phyloP scores from a whole-genome alignment of 2,113 vertebrate species.

The Girardinichthys multiradiatus region DNA sequence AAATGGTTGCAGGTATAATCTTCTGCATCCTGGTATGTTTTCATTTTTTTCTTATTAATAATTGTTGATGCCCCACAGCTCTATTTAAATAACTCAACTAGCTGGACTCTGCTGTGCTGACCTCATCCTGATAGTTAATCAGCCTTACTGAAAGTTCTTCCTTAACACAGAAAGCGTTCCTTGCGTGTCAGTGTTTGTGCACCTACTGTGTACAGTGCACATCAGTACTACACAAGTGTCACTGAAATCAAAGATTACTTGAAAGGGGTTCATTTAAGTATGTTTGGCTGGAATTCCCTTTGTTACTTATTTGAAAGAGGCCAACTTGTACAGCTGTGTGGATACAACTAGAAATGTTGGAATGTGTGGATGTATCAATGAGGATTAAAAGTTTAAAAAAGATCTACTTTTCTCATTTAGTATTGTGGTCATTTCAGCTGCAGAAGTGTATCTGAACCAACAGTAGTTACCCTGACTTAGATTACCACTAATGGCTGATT shows the following conservation, averaged over 20 bases:
- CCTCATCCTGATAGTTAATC: slow-evolving; percentile 62
- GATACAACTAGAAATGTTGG: slow-evolving; percentile 84
- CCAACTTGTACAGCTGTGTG: slow-evolving; percentile 81
- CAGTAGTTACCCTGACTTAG: no score
- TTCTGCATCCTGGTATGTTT: slow-evolving; percentile 26
- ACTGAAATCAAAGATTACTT: slow-evolving; percentile 58
- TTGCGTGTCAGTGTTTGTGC: slow-evolving; percentile 15
- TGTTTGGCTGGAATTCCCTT: slow-evolving; percentile 78
- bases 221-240: slow-evolving; percentile 17
- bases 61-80: slow-evolving; percentile 1
- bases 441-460: neutral
- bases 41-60: neutral
- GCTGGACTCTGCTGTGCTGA: slow-evolving; percentile 78
- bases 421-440: neutral
- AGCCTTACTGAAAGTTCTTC: slow-evolving; percentile 79
- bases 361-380: slow-evolving; percentile 88
- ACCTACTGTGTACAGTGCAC: slow-evolving; percentile 23
- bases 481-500: no score
- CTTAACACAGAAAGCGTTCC: neutral
- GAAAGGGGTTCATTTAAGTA: slow-evolving; percentile 59
- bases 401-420: neutral
- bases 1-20: neutral
- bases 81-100: slow-evolving; percentile 56
- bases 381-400: slow-evolving; percentile 87
- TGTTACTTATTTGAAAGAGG: slow-evolving; percentile 78